Base-by-base conservation (phyloP, 2,113 vertebrate species). In the Rhombomys opimus region DNA sequence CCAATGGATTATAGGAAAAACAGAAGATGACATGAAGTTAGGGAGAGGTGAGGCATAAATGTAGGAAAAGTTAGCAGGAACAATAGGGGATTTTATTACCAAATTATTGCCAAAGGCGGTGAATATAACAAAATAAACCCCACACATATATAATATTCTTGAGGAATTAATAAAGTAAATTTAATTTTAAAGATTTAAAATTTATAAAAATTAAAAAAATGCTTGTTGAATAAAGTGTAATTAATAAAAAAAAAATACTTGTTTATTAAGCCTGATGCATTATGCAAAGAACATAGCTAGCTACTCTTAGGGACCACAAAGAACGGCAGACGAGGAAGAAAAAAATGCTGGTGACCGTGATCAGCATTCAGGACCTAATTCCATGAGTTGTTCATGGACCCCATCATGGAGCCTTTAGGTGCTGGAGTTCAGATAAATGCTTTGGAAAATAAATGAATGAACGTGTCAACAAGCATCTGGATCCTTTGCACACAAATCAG, bases 361-460 rank as follows among this genome's bases (percentile, higher is more conserved):
- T 14, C 1, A 30, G 70, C 23, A 3, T 22, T 76, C 1, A 41
- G 70, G 70, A 68, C 25, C 35, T 72, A 65, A 38, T 0, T 0
- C 0, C 14, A 7, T 1, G 0, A 0, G 5, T 20, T 57, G 46
- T 46, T 22, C 12, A 32, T 0, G 13, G 65, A 87, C 54, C 12
- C 65, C 35, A 46, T 23, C 1, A n/a, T 57, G 7, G 27, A 4
- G 38, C n/a, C 59, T 76, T 14, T 18, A 35, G 8, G 27, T 81
- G 20, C 46, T 46, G 27, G 22, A 22, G 23, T 54, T 84, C 32
- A 68, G 30, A 59, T 11, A 61, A 25, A 25, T 46, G 13, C 7
- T 30, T 35, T 65, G 46, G 41, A 20, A 89, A 88, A 76, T 13
- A 50, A 90, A 90, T n/a, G 17, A 80, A 92, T 2, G 5, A 27